Evolutionary conservation across 1,140 invertebrate genomes (phyloP), one percentile per base, ranked within the genome.

Genomic region (Luehdorfia chinensis): DNA sequence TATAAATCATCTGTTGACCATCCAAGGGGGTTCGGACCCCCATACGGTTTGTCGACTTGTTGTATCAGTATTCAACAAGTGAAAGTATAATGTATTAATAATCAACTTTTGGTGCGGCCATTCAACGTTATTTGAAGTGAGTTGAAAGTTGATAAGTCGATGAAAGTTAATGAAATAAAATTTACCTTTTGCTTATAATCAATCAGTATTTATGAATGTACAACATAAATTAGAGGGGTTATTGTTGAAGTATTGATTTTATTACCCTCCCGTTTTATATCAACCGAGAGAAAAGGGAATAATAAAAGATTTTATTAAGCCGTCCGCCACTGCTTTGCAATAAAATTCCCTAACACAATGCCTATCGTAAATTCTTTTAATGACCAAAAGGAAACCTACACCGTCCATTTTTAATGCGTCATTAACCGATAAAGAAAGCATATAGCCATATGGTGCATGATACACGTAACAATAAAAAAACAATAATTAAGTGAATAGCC

Each of bases 301-400:
- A 55, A 54, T 56, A 56, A 59, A 56, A 65, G 46, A 54, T 65
- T 60, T 65, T 60, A 65, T 65, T 55, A 46, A 60, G 54, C 58
- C 50, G 39, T 49, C 31, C 49, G 51, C 49, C 50, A 52, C 53
- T 47, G 36, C 27, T 39, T 33, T 16, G 41, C 41, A 60, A 56
- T 66, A 64, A 66, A 63, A 56, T 39, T 49, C 43, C 47, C 45
- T 60, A 55, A 53, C 51, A 64, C 59, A 57, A 64, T 59, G 50
- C 46, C 49, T 53, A 50, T 66, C 56, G 53, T 68, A 66, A 73
- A 66, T 59, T 53, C 30, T 46, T 37, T 61, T 70, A 66, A 67
- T 60, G 59, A 59, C 55, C 47, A 28, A 27, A 16, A 19, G 34
- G 27, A 31, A 48, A 52, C 54, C 47, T 54, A 46, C 44, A 33